Percentiles rank a stretch among this genome's conserved stretches.
Evolutionary conservation across 2,113 vertebrate species (phyloP).

Genomic region (Casuarius casuarius): DNA sequence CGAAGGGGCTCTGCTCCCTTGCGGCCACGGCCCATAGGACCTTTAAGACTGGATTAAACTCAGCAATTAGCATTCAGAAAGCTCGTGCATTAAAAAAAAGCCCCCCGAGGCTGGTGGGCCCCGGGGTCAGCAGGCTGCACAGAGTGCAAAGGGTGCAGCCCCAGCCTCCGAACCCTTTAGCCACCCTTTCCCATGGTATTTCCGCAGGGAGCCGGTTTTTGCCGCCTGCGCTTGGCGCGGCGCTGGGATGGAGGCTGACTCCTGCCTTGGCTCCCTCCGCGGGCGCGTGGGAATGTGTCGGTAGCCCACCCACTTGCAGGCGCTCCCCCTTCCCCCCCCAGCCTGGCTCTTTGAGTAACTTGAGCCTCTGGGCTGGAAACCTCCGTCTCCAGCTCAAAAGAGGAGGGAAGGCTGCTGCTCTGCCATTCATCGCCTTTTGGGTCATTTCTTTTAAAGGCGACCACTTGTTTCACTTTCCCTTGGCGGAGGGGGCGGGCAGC

Average conservation of each 20-base stretch:
- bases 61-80: neutral
- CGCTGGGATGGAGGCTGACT: neutral
- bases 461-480: neutral
- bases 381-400: neutral
- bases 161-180: neutral
- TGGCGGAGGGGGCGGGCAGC: too few relatives aligned
- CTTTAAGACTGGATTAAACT: neutral
- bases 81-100: too few relatives aligned
- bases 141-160: too few relatives aligned
- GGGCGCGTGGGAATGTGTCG: rapidly evolving
- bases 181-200: rapidly evolving
- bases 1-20: neutral
- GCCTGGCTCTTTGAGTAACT: constrained; percentile 35
- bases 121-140: too few relatives aligned
- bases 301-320: rapidly evolving
- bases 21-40: too few relatives aligned
- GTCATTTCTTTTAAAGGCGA: neutral
- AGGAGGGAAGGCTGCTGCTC: neutral
- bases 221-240: neutral
- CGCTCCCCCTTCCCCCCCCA: neutral
- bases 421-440: neutral
- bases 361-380: neutral
- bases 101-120: too few relatives aligned
- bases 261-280: too few relatives aligned
- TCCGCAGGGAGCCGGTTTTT: neutral